Evolutionary conservation across 2,888 invertebrate genomes (phyloP), one percentile per base, ranked within the genome.

Genomic region (Zygaena filipendulae): DNA sequence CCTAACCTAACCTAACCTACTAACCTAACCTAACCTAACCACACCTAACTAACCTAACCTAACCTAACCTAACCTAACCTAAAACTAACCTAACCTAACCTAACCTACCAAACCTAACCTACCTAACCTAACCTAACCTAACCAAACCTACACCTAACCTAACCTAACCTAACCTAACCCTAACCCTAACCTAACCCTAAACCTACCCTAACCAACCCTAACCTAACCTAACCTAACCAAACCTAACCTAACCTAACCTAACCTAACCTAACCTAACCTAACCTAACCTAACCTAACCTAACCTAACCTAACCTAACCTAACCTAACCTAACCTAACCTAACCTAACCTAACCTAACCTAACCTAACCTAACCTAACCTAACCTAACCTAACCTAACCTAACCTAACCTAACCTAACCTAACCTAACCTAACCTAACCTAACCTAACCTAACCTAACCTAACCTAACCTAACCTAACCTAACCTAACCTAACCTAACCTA

Each of bases 381-480:
- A 27, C 27, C 27, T 27, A 27, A 27, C 27, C n/a, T 22, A 27
- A 27, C 27, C 27, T 27, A 27, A 22, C 27, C 27, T 27, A 16
- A 27, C 27, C 27, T 27, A 27, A 27, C 27, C 27, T 27, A 27
- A 27, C 27, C 24, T 27, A 27, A 27, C 27, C 21, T 27, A 27
- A 27, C 27, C 27, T 27, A 27, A 27, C 27, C 27, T 27, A 27
- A 27, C 27, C 27, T n/a, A n/a, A n/a, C n/a, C n/a, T n/a, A 27
- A 13, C 30, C 21, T 29, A 31, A 25, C 31, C 25, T 37, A 32
- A 34, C 37, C 37, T 30, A 34, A 34, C 37, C 37, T 34, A 34
- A 34, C 37, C 34, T 33, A 34, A 32, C 37, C 37, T 33, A 34
- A 34, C 37, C 33, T 35, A 32, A 32, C 32, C 35, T 36, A 30